Evolutionary conservation across 2,888 invertebrate species (phyloP).

Genomic region (Drosophila colorata): DNA sequence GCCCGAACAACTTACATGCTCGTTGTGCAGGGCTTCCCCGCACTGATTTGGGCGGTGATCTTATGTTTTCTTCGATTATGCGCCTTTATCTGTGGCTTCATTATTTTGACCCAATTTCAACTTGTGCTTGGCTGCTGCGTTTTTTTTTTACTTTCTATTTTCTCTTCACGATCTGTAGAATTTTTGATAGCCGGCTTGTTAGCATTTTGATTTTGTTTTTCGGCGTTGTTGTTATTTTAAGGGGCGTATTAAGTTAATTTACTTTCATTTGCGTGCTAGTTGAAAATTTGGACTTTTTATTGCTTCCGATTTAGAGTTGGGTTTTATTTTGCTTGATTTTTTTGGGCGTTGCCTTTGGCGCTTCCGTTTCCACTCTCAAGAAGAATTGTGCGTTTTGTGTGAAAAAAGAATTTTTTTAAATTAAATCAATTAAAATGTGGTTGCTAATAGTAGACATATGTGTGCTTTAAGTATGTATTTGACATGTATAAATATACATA

Average conservation of each 20-base stretch:
- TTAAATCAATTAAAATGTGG: background rate
- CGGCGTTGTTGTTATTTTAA: conserved; percentile 31
- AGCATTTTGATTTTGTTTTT: conserved; percentile 38
- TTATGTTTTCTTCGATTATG: conserved; percentile 48
- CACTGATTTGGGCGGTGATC: conserved; percentile 12
- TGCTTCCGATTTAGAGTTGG: conserved; percentile 46
- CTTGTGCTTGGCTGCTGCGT: conserved; percentile 30
- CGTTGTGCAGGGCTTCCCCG: conserved; percentile 25
- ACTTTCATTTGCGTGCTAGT: conserved; percentile 62
- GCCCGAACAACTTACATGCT: conserved; percentile 13
- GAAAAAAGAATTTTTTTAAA: conserved; percentile 10
- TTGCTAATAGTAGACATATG: too few species aligned
- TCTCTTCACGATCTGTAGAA: conserved; percentile 62
- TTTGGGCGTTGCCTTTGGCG: conserved; percentile 42
- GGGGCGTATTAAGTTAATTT: conserved; percentile 55
- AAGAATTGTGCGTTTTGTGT: conserved; percentile 1
- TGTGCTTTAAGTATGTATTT: too few species aligned
- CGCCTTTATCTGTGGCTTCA: conserved; percentile 70
- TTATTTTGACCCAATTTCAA: conserved; percentile 73
- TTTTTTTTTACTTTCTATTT: conserved; percentile 77
- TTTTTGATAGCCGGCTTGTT: conserved; percentile 52
- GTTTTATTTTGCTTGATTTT: conserved; percentile 31
- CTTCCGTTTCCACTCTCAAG: conserved; percentile 57
- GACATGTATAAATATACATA: too few species aligned
- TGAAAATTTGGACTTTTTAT: conserved; percentile 29